Base-by-base conservation (phyloP, 2,888 invertebrate genomes). In the Ceratothoa steindachneri region DNA sequence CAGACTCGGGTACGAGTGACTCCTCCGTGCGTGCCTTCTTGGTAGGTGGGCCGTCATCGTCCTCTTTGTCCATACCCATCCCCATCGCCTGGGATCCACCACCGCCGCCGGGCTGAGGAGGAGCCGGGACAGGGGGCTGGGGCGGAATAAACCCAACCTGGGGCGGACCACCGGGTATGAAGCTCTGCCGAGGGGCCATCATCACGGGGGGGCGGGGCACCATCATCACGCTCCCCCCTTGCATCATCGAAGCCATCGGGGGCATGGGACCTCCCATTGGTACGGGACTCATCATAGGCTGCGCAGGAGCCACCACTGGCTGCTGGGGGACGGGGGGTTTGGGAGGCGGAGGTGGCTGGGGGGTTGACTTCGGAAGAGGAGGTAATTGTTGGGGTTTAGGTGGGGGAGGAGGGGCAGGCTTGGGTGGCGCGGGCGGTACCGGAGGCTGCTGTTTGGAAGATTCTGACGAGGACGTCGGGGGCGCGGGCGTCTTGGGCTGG, bases 11-110 rank as follows among this genome's bases (percentile, higher is more conserved):
- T 80, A 97, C 90, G 7, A 99, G 88, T 66, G 92, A 90, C 83
- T 97, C 97, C 84, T 98, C 98, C 0, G 93, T 94, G 79, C 95
- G 89, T 77, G 91, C 86, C 83, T 94, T 92, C 86, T 98, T 98
- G 74, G 90, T 87, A 0, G 91, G 89, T 0, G 96, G 95, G 82
- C 93, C 95, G 74, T 95, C 95, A 24, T 83, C 82, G 9, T 92
- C 93, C 1, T 85, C 85, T 19, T 74, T 72, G 9, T 75, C 55
- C 12, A 71, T 30, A 60, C 74, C 70, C 80, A 86, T 85, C 12
- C 82, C 81, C 7, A 81, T 80, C 9, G 86, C 84, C 80, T 87
- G 88, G 0, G 87, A 28, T 24, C 28, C n/a, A n/a, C n/a, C n/a
- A n/a, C n/a, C n/a, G 7, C 65, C 68, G 2, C 69, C 66, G 12